Evolutionary conservation across 1,140 invertebrate species (phyloP).

Genomic region (Trichonephila inaurata): DNA sequence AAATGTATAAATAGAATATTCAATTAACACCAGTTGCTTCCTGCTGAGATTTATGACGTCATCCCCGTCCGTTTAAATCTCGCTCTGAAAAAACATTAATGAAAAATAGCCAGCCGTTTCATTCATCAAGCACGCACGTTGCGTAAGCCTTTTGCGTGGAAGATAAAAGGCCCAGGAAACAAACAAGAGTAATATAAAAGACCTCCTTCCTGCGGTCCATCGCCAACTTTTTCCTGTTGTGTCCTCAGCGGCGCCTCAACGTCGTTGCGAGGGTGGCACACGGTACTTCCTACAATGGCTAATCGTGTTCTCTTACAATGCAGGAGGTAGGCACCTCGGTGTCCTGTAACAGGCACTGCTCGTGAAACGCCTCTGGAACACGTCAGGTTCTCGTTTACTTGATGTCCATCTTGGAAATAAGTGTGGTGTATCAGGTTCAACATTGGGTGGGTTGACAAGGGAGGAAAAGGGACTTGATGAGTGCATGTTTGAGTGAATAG

Average conservation of each 20-base stretch:
- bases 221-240: conserved; percentile 33
- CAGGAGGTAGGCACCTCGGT: background rate
- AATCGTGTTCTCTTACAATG: background rate
- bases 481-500: too few relatives aligned
- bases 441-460: too few relatives aligned
- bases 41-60: background rate
- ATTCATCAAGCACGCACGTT: conserved; percentile 11
- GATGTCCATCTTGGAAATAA: too few relatives aligned
- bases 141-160: conserved; percentile 5
- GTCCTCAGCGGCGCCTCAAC: background rate
- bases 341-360: too few relatives aligned
- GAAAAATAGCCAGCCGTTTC: background rate
- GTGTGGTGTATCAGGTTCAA: too few relatives aligned
- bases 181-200: conserved; percentile 25
- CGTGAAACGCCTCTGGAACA: too few relatives aligned
- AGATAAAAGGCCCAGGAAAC: background rate
- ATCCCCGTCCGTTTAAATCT: background rate
- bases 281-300: background rate
- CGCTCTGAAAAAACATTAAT: background rate
- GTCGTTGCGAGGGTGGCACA: conserved; percentile 4
- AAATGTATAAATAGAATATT: too few relatives aligned
- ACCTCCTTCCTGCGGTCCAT: conserved; percentile 31
- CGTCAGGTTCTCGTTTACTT: too few relatives aligned
- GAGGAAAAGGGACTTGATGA: too few relatives aligned
- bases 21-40: too few relatives aligned